A percentile compares a stretch with the other conserved stretches of the same genome.
These are phyloP conservation scores for Nothocercus julius DNA, from an alignment of 2,113 vertebrate species.

Conservation along the genomic window DNA sequence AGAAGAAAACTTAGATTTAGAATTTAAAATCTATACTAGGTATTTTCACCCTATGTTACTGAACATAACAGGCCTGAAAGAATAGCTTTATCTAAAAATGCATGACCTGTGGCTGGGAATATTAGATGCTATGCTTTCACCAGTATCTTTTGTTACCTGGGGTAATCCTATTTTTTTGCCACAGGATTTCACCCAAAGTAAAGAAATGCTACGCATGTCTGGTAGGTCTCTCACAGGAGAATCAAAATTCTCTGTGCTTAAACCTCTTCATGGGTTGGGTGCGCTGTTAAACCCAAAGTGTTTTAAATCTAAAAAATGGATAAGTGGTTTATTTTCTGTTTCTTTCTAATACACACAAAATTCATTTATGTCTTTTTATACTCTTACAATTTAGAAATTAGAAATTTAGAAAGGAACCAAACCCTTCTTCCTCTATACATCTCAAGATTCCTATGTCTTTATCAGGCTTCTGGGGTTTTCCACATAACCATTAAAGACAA, in stretches of 20 bases:
- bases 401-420: background rate
- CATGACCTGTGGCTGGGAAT: background rate
- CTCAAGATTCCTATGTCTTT: background rate
- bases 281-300: background rate
- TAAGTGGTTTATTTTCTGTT: background rate
- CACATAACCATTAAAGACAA: background rate
- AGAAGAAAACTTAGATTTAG: background rate
- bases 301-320: background rate
- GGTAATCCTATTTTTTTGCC: background rate
- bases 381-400: background rate
- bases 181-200: background rate
- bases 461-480: background rate
- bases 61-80: background rate
- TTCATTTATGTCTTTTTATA: background rate
- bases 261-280: background rate
- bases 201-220: accelerated
- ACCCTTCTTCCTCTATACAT: background rate
- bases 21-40: background rate
- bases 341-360: background rate
- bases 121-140: background rate
- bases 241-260: background rate
- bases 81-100: background rate
- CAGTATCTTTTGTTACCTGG: background rate
- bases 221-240: accelerated
- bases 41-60: background rate